Conservation (phyloP, 2,797 vertebrate genomes). For the Diglossa cyanea region DNA sequence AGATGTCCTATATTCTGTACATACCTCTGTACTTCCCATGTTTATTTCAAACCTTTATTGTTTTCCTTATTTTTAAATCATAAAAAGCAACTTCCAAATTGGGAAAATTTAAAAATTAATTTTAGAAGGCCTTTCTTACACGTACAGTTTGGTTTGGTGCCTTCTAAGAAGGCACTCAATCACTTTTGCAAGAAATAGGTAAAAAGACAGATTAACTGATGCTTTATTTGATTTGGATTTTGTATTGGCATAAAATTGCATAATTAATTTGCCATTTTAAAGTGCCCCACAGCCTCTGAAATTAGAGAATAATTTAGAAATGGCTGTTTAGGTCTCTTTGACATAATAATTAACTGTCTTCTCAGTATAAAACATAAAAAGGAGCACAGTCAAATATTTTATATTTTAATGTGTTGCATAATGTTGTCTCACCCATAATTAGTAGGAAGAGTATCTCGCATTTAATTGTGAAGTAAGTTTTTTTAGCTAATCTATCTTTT, state of each 20-base stretch:
- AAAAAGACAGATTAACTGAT: not conserved
- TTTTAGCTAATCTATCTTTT: not conserved
- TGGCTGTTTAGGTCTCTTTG: not conserved
- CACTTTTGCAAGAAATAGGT: not conserved
- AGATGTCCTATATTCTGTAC: not conserved
- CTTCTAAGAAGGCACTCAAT: not conserved
- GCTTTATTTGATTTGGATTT: conserved; percentile 23
- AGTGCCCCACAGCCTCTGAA: not conserved
- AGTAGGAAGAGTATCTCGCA: not conserved
- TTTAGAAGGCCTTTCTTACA: not conserved
- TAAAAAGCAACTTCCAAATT: not conserved
- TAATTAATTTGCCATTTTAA: conserved; percentile 37
- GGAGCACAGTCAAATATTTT: not conserved
- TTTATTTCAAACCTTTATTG: not conserved
- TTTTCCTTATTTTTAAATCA: not conserved
- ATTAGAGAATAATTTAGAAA: not conserved
- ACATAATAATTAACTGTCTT: not conserved
- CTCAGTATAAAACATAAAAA: not conserved
- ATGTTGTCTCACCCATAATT: not conserved
- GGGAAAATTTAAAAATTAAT: not conserved
- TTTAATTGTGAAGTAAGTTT: not conserved
- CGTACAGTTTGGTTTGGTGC: not conserved
- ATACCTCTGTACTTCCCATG: not conserved
- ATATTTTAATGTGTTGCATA: not conserved
- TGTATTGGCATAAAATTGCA: conserved; percentile 16